Percentiles rank a stretch among this genome's conserved stretches.
Evolutionary conservation across 2,797 vertebrate genomes (phyloP).

Genomic region (Dipus sagitta): DNA sequence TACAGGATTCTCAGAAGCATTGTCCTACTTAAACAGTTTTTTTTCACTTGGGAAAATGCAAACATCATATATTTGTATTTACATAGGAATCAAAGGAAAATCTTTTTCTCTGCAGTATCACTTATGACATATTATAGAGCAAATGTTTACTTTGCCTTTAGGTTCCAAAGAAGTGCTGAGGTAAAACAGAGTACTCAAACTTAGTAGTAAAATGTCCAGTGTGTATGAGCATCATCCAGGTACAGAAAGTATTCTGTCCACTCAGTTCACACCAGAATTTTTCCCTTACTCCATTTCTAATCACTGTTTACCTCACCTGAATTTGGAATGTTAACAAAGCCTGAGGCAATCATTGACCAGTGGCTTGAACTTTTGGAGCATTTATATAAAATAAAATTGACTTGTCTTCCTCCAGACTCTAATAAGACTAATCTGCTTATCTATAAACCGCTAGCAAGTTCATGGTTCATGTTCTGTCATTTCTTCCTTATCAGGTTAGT

Average conservation of each 20-base stretch:
- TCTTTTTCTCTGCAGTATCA: slow-evolving; percentile 52
- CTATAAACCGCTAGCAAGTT: slow-evolving; percentile 55
- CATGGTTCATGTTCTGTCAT: slow-evolving; percentile 46
- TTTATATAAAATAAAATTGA: slow-evolving; percentile 63
- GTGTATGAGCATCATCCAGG: neutral
- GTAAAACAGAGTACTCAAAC: neutral
- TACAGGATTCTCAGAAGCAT: neutral
- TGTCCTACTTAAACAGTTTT: neutral
- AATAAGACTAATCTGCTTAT: slow-evolving; percentile 70
- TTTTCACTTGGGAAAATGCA: slow-evolving; percentile 43
- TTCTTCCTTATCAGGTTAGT: slow-evolving; percentile 72
- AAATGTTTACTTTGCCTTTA: slow-evolving; percentile 37
- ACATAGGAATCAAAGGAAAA: neutral
- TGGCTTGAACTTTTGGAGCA: slow-evolving; percentile 23
- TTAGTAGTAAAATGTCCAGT: neutral
- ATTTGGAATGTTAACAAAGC: slow-evolving; percentile 16
- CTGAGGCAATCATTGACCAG: neutral
- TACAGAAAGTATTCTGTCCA: neutral
- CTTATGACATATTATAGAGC: slow-evolving; percentile 4
- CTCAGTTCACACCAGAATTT: neutral
- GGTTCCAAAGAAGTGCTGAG: slow-evolving; percentile 8
- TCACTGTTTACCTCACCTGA: slow-evolving; percentile 19
- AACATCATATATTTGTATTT: slow-evolving; percentile 68
- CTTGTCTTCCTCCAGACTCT: slow-evolving; percentile 29
- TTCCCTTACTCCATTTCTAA: neutral